Evolutionary conservation across 2,888 invertebrate species (phyloP), one percentile per base, ranked within the genome.

Genomic region (Tetranychus piercei): DNA sequence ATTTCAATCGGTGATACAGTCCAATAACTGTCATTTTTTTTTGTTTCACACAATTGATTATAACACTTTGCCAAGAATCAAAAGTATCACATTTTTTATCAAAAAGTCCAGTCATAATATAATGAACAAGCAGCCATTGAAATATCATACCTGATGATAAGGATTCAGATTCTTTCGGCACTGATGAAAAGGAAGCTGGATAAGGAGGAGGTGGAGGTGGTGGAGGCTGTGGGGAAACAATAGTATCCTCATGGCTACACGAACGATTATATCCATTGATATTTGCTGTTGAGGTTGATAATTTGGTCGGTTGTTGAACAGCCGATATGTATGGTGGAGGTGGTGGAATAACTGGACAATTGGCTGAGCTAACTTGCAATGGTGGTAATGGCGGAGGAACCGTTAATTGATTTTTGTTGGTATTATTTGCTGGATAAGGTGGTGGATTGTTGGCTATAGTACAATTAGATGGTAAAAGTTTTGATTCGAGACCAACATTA

Each of bases 281-380:
- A 34, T 34, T 34, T 34, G 34, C 34, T 34, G 34, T 34, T 34
- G 34, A 34, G 76, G 75, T 74, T 76, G 75, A 72, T 75, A 75
- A 65, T 76, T 73, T 65, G 77, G 77, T 9, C 20, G 73, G n/a
- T 64, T 55, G 65, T 23, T 73, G 73, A 66, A 73, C 71, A n/a
- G 76, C 74, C 82, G 75, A 85, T 81, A 78, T 83, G 81, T 76
- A 83, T 79, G 75, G 83, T 22, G 79, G 78, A 80, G 76, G 76
- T 34, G 34, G 34, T 15, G 75, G 75, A 71, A 65, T 64, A 22
- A n/a, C 34, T 22, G 23, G 23, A 70, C 70, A 70, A 70, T 70
- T 20, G 20, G 43, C 74, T 74, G 44, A 64, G 74, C 64, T 72
- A 69, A 22, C 75, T 64, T 34, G 69, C 74, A 20, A 5, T 7